Evolutionary conservation across 92 coral and sea anemone species (phyloP).

Genomic region (Heliopora coerulea): DNA sequence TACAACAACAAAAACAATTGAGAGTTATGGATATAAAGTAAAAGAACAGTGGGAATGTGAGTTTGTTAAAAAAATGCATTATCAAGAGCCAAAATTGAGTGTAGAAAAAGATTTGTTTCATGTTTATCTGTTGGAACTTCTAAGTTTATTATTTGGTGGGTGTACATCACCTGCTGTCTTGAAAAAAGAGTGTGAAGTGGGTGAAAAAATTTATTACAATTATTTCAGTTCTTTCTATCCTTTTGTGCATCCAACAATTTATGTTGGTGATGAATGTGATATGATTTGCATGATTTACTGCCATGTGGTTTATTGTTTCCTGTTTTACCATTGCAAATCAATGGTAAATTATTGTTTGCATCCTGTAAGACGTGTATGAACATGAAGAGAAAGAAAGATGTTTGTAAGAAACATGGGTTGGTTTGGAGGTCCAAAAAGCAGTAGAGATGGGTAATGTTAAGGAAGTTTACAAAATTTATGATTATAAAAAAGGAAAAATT

Average conservation of each 20-base stretch:
- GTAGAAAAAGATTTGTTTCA: constrained; percentile 17
- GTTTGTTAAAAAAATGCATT: not conserved
- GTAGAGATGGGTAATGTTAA: constrained; percentile 2
- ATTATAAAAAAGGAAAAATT: constrained; percentile 16
- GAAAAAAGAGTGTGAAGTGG: not conserved
- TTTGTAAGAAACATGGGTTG: constrained; percentile 6
- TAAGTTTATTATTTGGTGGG: not conserved
- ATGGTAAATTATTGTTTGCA: constrained; percentile 24
- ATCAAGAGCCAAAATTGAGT: constrained; percentile 1
- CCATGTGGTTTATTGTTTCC: constrained; percentile 24
- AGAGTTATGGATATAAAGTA: constrained; percentile 8
- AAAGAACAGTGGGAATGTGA: constrained; percentile 43
- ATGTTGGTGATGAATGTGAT: constrained; percentile 23
- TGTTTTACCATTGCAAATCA: constrained; percentile 14
- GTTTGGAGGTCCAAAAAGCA: not conserved
- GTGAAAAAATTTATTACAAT: constrained; percentile 4
- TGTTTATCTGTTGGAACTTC: constrained; percentile 15
- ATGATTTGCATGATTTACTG: constrained; percentile 19
- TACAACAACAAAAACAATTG: not conserved
- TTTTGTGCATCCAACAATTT: constrained; percentile 12
- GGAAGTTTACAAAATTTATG: constrained; percentile 32
- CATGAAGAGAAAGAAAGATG: constrained; percentile 1
- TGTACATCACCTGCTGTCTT: constrained; percentile 25
- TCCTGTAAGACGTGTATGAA: constrained; percentile 1
- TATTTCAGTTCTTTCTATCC: constrained; percentile 14